Percentiles rank a stretch among this genome's conserved stretches.
Evolutionary conservation across 2,797 vertebrate genomes (phyloP).

Genomic region (Takifugu rubripes): DNA sequence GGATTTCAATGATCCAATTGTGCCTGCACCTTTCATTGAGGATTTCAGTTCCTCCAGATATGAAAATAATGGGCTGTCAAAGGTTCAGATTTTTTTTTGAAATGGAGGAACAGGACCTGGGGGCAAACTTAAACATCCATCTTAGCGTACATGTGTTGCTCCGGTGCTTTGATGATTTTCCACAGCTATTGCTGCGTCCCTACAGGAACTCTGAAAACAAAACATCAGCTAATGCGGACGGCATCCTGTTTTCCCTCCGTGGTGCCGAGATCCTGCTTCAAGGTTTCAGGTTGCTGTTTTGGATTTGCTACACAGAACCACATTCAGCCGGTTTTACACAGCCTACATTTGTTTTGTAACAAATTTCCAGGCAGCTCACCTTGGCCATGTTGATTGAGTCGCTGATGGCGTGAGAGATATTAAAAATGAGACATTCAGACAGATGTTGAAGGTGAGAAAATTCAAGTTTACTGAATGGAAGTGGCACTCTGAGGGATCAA

Average conservation of each 20-base stretch:
- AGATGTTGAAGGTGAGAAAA: too few species aligned
- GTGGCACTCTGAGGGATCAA: too few species aligned
- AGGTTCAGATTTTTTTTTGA: slow-evolving; percentile 52
- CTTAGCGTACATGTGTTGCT: slow-evolving; percentile 56
- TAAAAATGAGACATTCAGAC: neutral
- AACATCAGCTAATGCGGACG: slow-evolving; percentile 54
- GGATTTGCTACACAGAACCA: slow-evolving; percentile 28
- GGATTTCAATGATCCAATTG: slow-evolving; percentile 70
- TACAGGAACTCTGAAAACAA: slow-evolving; percentile 66
- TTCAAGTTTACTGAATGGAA: too few species aligned
- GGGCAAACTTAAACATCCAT: slow-evolving; percentile 48
- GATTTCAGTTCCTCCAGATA: slow-evolving; percentile 64
- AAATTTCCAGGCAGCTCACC: slow-evolving; percentile 7
- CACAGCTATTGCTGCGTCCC: slow-evolving; percentile 57
- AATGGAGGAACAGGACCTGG: slow-evolving; percentile 43
- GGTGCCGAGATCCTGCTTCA: slow-evolving; percentile 33
- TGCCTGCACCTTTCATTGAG: slow-evolving; percentile 56
- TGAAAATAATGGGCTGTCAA: slow-evolving; percentile 65
- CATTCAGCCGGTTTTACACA: slow-evolving; percentile 11
- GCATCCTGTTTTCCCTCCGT: slow-evolving; percentile 56
- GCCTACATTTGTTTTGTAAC: slow-evolving; percentile 12
- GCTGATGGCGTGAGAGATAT: slow-evolving; percentile 6
- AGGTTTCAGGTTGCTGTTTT: slow-evolving; percentile 36
- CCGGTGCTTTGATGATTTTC: slow-evolving; percentile 70
- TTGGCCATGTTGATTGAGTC: slow-evolving; percentile 1